Evolutionary conservation across 2,888 invertebrate species (phyloP), one percentile per base, ranked within the genome.

Genomic region (Drosophila recens): DNA sequence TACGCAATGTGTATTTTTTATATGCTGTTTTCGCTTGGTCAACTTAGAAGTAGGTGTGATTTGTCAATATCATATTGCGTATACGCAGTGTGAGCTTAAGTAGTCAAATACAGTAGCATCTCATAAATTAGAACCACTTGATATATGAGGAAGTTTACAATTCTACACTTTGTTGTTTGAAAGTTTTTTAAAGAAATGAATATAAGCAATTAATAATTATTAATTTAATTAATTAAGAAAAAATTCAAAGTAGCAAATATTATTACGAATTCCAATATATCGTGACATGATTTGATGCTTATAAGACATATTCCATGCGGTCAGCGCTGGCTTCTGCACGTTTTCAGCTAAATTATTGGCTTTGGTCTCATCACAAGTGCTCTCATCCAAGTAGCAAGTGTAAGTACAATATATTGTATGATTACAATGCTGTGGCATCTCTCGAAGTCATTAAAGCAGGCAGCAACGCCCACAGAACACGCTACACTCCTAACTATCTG

Each of bases 401-500:
- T 23, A 45, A 43, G 33, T 51, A 46, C n/a, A 46, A 46, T 30
- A 40, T 34, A 42, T 49, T 51, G 38, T 33, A 34, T 73, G 75
- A 78, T 73, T 78, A 73, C 48, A 77, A 43, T 59, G 63, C 58
- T 63, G 59, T 17, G 46, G 36, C 59, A 49, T 56, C 67, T 66
- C 77, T 58, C 59, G 38, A 45, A 73, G 46, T 20, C 57, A 27
- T 42, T 36, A 45, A 57, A 56, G 30, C 43, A 45, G 30, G 46
- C 61, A 49, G 38, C 30, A 34, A 54, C 48, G 66, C 53, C 53
- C 62, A 64, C 49, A 65, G 69, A 45, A 40, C 79, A 75, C 76
- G 71, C 75, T 38, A 82, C 65, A 68, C 67, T 85, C 80, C 77
- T 77, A 79, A 82, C 82, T 77, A 82, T 79, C 79, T 75, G 69